phyloP scores from a whole-genome alignment of 1,140 invertebrate genomes.

The Euschistus heros region DNA sequence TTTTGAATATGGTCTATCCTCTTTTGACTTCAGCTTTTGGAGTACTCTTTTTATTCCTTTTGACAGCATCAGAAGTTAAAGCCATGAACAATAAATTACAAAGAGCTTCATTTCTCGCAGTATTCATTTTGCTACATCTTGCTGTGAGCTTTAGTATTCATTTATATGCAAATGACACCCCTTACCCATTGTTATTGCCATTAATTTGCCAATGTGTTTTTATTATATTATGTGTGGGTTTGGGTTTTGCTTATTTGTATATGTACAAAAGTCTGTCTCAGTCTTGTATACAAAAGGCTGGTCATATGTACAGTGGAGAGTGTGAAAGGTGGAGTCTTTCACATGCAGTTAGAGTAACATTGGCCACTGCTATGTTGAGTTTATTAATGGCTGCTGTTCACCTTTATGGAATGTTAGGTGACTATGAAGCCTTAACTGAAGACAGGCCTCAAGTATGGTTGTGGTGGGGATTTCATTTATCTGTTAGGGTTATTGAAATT shows the following conservation, averaged over 20 bases:
- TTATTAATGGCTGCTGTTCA: constrained; percentile 68
- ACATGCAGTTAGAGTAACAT: constrained; percentile 73
- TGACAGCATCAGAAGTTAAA: constrained; percentile 52
- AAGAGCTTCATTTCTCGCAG: constrained; percentile 51
- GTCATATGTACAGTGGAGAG: constrained; percentile 34
- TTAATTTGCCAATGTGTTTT: constrained; percentile 72
- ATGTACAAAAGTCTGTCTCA: constrained; percentile 49
- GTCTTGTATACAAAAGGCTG: constrained; percentile 36
- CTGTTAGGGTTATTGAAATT: constrained; percentile 69
- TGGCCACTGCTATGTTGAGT: constrained; percentile 71
- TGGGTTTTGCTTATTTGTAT: constrained; percentile 74
- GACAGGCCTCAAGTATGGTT: constrained; percentile 56
- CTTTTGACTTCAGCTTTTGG: constrained; percentile 75
- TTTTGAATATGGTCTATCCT: constrained; percentile 71
- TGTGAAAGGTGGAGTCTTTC: constrained; percentile 37
- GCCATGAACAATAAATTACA: constrained; percentile 41
- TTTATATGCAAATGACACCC: constrained; percentile 47
- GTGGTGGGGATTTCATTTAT: constrained; percentile 81
- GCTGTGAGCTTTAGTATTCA: constrained; percentile 63
- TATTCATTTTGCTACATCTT: constrained; percentile 59
- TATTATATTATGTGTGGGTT: constrained; percentile 61
- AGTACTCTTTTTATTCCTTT: constrained; percentile 69
- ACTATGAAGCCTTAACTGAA: constrained; percentile 42
- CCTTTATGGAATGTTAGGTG: constrained; percentile 69
- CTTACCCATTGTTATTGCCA: constrained; percentile 47